Evolutionary conservation across 2,113 vertebrate species (phyloP).

Genomic region (Halcyon malimbica): DNA sequence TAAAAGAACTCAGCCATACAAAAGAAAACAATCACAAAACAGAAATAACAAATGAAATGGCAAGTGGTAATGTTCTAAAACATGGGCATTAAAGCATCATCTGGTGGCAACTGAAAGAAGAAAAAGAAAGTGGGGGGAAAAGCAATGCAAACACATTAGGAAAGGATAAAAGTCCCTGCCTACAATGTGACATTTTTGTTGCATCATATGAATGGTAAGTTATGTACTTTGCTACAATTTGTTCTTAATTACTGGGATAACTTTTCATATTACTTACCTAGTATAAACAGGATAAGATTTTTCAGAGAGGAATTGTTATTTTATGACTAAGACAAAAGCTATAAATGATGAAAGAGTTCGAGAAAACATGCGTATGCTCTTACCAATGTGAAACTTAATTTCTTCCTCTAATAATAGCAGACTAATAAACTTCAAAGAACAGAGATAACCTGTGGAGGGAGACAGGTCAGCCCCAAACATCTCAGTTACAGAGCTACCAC

Average conservation of each 20-base stretch:
- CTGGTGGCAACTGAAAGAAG: background rate
- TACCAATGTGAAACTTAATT: background rate
- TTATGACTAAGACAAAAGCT: background rate
- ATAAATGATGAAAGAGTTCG: background rate
- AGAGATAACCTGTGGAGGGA: background rate
- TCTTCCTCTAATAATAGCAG: background rate
- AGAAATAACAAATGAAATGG: background rate
- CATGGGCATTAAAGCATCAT: background rate
- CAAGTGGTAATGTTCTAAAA: background rate
- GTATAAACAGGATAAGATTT: background rate
- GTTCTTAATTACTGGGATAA: background rate
- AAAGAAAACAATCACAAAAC: background rate
- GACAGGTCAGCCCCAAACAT: background rate
- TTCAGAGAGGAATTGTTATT: background rate
- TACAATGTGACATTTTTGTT: background rate
- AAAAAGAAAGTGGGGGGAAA: background rate
- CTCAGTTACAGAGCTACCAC: background rate
- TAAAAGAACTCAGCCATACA: background rate
- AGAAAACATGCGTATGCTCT: background rate
- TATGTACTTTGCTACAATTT: background rate
- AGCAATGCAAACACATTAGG: background rate
- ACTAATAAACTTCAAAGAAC: background rate
- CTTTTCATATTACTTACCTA: background rate
- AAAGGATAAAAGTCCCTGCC: background rate
- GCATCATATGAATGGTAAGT: background rate